phyloP scores from a whole-genome alignment of 2,113 vertebrate genomes.

The Connochaetes taurinus region DNA sequence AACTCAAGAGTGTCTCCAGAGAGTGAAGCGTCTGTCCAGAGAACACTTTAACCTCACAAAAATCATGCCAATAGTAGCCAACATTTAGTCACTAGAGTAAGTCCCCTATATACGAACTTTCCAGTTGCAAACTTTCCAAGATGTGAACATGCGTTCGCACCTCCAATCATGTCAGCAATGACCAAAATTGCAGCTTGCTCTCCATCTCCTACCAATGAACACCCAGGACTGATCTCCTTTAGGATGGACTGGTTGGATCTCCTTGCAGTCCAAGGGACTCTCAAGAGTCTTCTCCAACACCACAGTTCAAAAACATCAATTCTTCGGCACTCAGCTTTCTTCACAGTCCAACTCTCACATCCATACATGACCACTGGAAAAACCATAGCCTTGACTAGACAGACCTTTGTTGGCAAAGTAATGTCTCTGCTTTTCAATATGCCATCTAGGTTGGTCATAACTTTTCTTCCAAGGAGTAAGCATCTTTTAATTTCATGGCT shows the following conservation, averaged over 20 bases:
- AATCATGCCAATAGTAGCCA: neutral
- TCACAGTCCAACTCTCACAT: neutral
- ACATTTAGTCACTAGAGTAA: neutral
- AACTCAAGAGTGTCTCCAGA: neutral
- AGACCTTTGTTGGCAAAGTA: neutral
- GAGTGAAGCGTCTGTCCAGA: neutral
- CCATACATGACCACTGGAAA: neutral
- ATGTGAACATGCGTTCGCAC: rapidly evolving
- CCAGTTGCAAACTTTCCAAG: neutral
- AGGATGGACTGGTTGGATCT: neutral
- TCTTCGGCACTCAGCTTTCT: rapidly evolving
- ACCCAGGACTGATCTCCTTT: neutral
- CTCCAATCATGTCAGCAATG: neutral
- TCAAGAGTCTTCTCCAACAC: neutral
- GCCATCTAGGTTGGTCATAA: neutral
- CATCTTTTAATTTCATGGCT: neutral
- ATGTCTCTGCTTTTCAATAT: neutral
- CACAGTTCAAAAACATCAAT: neutral
- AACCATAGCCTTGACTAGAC: neutral
- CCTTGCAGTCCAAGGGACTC: neutral
- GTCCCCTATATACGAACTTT: neutral
- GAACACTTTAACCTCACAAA: neutral
- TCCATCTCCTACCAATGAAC: neutral
- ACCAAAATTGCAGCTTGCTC: neutral
- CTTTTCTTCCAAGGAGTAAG: neutral